These are phyloP conservation scores for Coendou prehensilis DNA, from an alignment of 2,797 vertebrate species.

Conservation along the genomic window DNA sequence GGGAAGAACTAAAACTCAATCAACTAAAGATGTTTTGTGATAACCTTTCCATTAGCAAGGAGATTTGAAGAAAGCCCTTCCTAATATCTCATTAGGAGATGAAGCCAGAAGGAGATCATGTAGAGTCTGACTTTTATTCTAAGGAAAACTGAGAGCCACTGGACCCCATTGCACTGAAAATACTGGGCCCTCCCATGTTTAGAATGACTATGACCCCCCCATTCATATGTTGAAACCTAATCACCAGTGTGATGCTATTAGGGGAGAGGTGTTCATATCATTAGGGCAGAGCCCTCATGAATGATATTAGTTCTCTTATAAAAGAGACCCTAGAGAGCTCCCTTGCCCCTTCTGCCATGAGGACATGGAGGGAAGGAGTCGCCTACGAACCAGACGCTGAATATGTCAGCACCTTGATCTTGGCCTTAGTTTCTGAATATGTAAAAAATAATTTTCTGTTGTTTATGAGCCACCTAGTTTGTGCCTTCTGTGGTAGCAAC, in stretches of 20 bases:
- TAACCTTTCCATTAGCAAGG: constrained; percentile 49
- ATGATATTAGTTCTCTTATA: not conserved
- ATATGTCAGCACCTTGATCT: not conserved
- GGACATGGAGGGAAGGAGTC: not conserved
- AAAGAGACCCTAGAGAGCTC: not conserved
- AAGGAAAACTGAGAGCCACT: constrained; percentile 19
- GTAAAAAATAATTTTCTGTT: not conserved
- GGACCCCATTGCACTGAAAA: not conserved
- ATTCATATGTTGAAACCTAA: not conserved
- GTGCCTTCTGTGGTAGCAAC: not conserved
- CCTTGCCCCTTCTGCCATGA: not conserved
- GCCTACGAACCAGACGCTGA: not conserved
- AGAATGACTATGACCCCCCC: not conserved
- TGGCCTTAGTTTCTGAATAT: not conserved
- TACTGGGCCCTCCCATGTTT: not conserved
- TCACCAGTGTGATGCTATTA: not conserved
- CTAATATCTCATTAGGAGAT: constrained; percentile 39
- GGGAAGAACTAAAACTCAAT: constrained; percentile 63
- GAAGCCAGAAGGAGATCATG: constrained; percentile 59
- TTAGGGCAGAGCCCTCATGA: not conserved
- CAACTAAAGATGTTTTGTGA: constrained; percentile 62
- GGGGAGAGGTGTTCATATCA: not conserved
- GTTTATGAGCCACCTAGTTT: not conserved
- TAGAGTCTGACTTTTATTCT: constrained; percentile 18
- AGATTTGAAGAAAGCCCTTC: constrained; percentile 63